Evolutionary conservation across 1,140 invertebrate genomes (phyloP).

Genomic region (Drosophila aff.): DNA sequence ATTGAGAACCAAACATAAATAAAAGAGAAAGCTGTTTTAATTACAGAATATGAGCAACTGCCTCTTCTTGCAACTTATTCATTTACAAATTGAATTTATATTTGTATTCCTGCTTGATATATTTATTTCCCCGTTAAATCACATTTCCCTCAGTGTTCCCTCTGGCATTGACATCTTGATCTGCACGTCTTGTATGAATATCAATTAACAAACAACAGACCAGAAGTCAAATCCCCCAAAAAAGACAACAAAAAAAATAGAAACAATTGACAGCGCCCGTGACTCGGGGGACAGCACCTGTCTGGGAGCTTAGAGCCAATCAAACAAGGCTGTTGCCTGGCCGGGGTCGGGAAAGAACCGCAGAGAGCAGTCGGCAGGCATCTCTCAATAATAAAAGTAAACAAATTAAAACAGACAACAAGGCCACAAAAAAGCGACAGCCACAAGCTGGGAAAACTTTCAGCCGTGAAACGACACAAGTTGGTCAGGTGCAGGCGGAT

Average conservation of each 20-base stretch:
- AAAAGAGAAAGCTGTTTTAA: background rate
- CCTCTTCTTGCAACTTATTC: background rate
- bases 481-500: slow-evolving; percentile 60
- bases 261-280: slow-evolving; percentile 45
- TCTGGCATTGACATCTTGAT: slow-evolving; percentile 64
- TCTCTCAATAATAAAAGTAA: slow-evolving; percentile 84
- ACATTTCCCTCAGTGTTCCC: slow-evolving; percentile 6
- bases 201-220: slow-evolving; percentile 68
- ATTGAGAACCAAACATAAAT: background rate
- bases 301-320: slow-evolving; percentile 70
- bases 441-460: slow-evolving; percentile 72
- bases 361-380: slow-evolving; percentile 37
- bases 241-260: slow-evolving; percentile 18
- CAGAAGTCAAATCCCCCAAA: slow-evolving; percentile 64
- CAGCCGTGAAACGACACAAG: slow-evolving; percentile 75
- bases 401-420: slow-evolving; percentile 84
- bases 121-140: background rate
- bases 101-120: background rate
- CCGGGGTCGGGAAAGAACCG: slow-evolving; percentile 1
- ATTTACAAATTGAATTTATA: background rate
- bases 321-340: slow-evolving; percentile 51
- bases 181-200: slow-evolving; percentile 73
- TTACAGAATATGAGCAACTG: background rate
- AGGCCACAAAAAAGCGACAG: slow-evolving; percentile 52
- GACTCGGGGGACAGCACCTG: slow-evolving; percentile 59